A percentile compares a stretch with the other conserved stretches of the same genome.
These are phyloP conservation scores for Drosophila prosaltans DNA, from an alignment of 1,140 invertebrate genomes.

Conservation along the genomic window DNA sequence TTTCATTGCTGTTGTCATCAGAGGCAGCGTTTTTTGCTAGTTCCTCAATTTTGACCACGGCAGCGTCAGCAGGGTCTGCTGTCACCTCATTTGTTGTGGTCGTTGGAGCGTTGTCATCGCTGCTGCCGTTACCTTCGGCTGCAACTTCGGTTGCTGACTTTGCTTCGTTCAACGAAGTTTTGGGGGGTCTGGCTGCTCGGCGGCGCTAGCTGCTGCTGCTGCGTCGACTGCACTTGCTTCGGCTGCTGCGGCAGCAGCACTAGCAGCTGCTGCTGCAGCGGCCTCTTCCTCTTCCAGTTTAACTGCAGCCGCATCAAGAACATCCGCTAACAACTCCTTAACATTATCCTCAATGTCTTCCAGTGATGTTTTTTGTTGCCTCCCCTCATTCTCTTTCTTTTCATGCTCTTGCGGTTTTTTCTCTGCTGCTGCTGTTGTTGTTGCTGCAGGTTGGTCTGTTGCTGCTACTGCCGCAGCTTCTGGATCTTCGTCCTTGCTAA, in stretches of 20 bases:
- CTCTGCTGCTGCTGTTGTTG: conserved; percentile 14
- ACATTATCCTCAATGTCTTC: conserved; percentile 41
- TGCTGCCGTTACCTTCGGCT: conserved; percentile 22
- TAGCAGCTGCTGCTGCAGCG: conserved; percentile 5
- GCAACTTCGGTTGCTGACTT: conserved; percentile 14
- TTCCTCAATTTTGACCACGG: conserved; percentile 34
- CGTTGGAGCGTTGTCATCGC: conserved; percentile 29
- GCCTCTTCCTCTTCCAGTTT: conserved; percentile 52
- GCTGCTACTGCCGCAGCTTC: conserved; percentile 20
- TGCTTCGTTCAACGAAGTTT: conserved; percentile 3
- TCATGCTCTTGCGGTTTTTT: neutral
- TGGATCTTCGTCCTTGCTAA: conserved; percentile 5
- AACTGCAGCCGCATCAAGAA: conserved; percentile 52
- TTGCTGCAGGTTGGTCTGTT: too few species aligned
- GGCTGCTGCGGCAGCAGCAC: neutral
- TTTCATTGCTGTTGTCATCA: conserved; percentile 24
- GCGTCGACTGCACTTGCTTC: conserved; percentile 18
- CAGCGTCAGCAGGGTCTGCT: neutral
- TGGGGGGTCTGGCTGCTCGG: neutral
- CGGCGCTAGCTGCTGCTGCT: neutral
- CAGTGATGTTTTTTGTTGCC: neutral
- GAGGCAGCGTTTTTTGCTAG: conserved; percentile 31
- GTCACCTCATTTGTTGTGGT: conserved; percentile 26
- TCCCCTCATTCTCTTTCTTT: neutral
- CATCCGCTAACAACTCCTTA: conserved; percentile 47